Evolutionary conservation across 2,888 invertebrate genomes (phyloP), one percentile per base, ranked within the genome.

Genomic region (Sinohyriopsis cumingii): DNA sequence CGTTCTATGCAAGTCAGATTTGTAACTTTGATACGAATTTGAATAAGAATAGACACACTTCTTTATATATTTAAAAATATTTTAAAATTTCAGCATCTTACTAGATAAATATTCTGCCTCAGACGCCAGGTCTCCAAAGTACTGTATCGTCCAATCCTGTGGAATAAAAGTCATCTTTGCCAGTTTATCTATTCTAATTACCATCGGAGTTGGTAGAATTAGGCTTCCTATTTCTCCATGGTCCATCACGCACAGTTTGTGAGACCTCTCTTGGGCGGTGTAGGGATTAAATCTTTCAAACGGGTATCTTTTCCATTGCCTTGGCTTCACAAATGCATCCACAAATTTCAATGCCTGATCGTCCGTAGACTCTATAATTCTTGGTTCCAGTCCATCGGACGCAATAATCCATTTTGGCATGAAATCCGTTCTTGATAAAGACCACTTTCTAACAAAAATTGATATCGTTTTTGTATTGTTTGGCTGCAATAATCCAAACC

Each of bases 401-500:
- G n/a, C 61, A 3, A 85, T 71, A 28, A 80, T 83, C 85, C 85
- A 86, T 57, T 82, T 78, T 2, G 83, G 84, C 79, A 83, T 79
- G 7, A 76, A 65, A 56, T 85, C 85, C 0, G 84, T 81, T 45
- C 80, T 71, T 0, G 83, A 64, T 0, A 86, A 76, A 1, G 79
- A 79, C 81, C 81, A 84, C 65, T 70, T 68, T 19, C 66, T 60
- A 1, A 71, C 69, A 19, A 73, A 68, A 22, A 79, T 71, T 53
- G 68, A 77, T 60, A 71, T 60, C 12, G 63, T 71, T 59, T 67
- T 70, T 25, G 28, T 19, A 15, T 60, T 66, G 4, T 69, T 65
- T 15, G 78, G 77, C 6, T 62, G 55, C 0, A 84, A 62, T 4
- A 66, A 57, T n/a, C 60, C 59, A 66, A 84, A 84, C 18, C 65